Evolutionary conservation across 2,113 vertebrate species (phyloP).

Genomic region (Mustela lutreola): DNA sequence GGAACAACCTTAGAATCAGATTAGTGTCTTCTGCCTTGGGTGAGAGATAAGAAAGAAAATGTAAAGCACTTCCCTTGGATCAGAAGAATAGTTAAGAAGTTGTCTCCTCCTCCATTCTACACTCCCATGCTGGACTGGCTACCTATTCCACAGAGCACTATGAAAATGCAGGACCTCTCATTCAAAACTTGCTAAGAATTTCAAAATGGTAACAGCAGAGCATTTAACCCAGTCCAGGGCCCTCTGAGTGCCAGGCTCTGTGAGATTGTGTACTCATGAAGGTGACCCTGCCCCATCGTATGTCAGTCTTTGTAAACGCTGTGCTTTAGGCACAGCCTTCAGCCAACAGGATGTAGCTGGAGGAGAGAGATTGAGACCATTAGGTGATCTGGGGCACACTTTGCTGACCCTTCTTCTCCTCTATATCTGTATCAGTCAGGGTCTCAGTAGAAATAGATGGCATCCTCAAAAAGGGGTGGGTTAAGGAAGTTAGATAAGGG

Average conservation of each 20-base stretch:
- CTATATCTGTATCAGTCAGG: not conserved
- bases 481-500: not conserved
- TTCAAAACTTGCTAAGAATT: not conserved
- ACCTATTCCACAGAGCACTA: not conserved
- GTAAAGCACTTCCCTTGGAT: not conserved
- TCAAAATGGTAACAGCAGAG: not conserved
- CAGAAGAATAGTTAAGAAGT: not conserved
- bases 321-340: not conserved
- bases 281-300: not conserved
- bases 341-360: not conserved
- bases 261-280: too few species aligned
- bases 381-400: not conserved
- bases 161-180: not conserved
- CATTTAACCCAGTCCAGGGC: not conserved
- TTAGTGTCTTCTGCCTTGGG: not conserved
- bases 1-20: not conserved
- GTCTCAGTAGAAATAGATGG: not conserved
- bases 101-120: not conserved
- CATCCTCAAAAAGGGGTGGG: not conserved
- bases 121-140: not conserved
- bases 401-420: not conserved
- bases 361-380: not conserved
- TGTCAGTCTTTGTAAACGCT: not conserved
- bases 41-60: not conserved
- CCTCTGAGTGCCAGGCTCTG: too few species aligned